phyloP scores from a whole-genome alignment of 1,140 invertebrate species.

The Papilio glaucus region DNA sequence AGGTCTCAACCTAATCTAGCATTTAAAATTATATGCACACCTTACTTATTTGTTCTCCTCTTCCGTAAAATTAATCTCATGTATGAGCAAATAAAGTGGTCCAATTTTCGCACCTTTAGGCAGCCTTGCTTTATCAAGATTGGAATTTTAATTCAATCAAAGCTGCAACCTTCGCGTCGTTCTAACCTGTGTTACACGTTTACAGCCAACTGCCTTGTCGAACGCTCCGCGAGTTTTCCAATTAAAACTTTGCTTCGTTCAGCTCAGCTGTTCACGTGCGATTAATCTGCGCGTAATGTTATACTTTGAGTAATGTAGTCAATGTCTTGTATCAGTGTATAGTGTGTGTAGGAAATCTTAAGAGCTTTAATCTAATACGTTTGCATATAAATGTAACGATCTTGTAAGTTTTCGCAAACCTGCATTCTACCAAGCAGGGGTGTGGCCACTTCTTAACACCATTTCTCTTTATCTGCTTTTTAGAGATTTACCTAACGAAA shows the following conservation, averaged over 20 bases:
- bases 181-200: slow-evolving; percentile 24
- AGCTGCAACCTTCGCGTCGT: not conserved
- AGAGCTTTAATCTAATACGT: not conserved
- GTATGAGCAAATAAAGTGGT: not conserved
- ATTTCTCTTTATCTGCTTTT: too few relatives aligned
- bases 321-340: slow-evolving; percentile 17
- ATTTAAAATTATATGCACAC: not conserved
- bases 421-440: too few relatives aligned
- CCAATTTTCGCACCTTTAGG: slow-evolving; percentile 7
- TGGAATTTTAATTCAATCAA: slow-evolving; percentile 34
- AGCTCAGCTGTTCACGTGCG: slow-evolving; percentile 31
- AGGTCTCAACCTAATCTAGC: too few relatives aligned
- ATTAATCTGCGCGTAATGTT: slow-evolving; percentile 31
- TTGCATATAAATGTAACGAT: not conserved
- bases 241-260: slow-evolving; percentile 33
- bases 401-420: too few relatives aligned
- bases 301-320: slow-evolving; percentile 30
- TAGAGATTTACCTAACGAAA: too few relatives aligned
- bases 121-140: slow-evolving; percentile 9
- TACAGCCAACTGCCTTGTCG: slow-evolving; percentile 24
- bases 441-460: too few relatives aligned
- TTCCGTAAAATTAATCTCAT: not conserved
- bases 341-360: not conserved
- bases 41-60: not conserved
- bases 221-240: slow-evolving; percentile 32